These are phyloP conservation scores for Saccostrea echinata DNA, from an alignment of 1,140 invertebrate genomes.

Conservation along the genomic window DNA sequence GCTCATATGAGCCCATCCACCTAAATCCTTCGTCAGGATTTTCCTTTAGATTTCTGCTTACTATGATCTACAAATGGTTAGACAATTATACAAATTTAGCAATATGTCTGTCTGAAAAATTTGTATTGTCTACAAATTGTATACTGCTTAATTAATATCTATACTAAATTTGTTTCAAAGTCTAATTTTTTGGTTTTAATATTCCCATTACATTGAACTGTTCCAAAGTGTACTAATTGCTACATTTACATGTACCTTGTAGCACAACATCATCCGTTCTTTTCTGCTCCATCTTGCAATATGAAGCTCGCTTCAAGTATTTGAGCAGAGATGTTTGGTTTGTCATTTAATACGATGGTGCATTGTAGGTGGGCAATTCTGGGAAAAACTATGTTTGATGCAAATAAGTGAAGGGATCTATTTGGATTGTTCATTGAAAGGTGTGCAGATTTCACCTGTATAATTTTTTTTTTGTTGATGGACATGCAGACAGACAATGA, in stretches of 20 bases:
- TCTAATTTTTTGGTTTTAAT: too few relatives aligned
- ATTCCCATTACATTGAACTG: neutral
- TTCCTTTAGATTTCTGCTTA: neutral
- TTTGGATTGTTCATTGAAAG: neutral
- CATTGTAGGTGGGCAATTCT: conserved; percentile 30
- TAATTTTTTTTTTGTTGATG: too few relatives aligned
- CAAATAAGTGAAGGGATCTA: conserved; percentile 46
- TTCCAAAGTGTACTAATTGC: too few relatives aligned
- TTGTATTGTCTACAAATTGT: too few relatives aligned
- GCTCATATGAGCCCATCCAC: conserved; percentile 16
- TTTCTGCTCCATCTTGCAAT: neutral
- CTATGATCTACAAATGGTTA: neutral
- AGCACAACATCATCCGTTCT: neutral
- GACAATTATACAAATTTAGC: too few relatives aligned
- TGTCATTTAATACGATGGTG: neutral
- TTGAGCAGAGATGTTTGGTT: neutral
- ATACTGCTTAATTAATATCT: too few relatives aligned
- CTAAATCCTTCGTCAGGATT: neutral
- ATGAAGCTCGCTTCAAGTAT: neutral
- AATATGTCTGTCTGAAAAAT: too few relatives aligned
- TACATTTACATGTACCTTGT: neutral
- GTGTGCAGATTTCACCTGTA: conserved; percentile 11
- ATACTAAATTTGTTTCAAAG: too few relatives aligned
- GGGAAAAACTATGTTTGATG: conserved; percentile 43
- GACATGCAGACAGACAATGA: too few relatives aligned